Conservation (phyloP, 92 coral and sea anemone genomes). For the Heteractis magnifica region DNA sequence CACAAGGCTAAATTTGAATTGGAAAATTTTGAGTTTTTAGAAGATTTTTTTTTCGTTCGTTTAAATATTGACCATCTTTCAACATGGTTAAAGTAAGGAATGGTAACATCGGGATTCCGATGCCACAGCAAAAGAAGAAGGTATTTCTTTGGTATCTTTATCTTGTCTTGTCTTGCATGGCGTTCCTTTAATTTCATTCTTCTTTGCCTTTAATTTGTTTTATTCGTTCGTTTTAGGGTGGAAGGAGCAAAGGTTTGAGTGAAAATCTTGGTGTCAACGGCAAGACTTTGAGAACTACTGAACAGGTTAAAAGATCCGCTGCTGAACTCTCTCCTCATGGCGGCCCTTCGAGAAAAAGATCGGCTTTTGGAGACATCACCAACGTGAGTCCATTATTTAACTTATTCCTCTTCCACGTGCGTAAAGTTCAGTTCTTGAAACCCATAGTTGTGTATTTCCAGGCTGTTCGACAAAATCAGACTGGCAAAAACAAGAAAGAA, state of each 20-base stretch:
- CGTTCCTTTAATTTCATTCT: neutral
- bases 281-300: slow-evolving; percentile 47
- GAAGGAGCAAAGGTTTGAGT: slow-evolving; percentile 33
- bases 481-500: slow-evolving; percentile 18
- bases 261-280: slow-evolving; percentile 50
- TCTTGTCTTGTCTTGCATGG: neutral
- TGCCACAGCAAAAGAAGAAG: slow-evolving; percentile 55
- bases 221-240: slow-evolving; percentile 31
- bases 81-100: slow-evolving; percentile 73
- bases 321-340: slow-evolving; percentile 71
- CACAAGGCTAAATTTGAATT: neutral
- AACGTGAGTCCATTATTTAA: slow-evolving; percentile 54
- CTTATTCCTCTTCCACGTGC: neutral
- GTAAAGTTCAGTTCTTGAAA: neutral
- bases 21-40: neutral
- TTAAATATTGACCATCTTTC: neutral
- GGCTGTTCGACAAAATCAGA: slow-evolving; percentile 20
- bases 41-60: neutral
- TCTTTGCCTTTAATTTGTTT: neutral
- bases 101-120: slow-evolving; percentile 46
- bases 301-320: slow-evolving; percentile 76
- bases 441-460: slow-evolving; percentile 9
- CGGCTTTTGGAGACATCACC: slow-evolving; percentile 95
- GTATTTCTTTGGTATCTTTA: slow-evolving; percentile 16
- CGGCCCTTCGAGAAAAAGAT: slow-evolving; percentile 85